Conservation (phyloP, 2,888 invertebrate genomes). For the Tanypteryx hageni region DNA sequence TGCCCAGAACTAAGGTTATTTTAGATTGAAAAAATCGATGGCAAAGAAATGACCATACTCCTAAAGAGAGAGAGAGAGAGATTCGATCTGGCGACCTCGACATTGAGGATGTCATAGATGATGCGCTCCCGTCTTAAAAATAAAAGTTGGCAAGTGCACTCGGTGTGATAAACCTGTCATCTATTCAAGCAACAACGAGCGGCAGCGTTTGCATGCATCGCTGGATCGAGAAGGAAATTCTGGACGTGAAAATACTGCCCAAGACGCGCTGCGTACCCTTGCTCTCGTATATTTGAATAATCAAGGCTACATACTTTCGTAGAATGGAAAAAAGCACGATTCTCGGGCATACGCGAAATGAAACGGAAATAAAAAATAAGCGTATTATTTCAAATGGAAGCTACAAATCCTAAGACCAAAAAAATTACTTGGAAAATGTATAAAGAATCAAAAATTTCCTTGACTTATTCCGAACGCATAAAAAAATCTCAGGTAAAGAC, state of each 20-base stretch:
- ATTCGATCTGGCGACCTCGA: constrained; percentile 13
- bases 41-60: not conserved
- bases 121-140: not conserved
- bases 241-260: not conserved
- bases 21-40: not conserved
- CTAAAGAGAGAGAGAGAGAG: not conserved
- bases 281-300: too few relatives aligned
- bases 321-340: too few relatives aligned
- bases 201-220: not conserved
- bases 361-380: too few relatives aligned
- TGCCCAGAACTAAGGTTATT: not conserved
- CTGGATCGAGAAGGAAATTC: not conserved
- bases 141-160: not conserved
- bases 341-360: too few relatives aligned
- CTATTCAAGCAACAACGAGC: not conserved
- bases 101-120: not conserved
- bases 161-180: not conserved
- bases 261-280: not conserved
- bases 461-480: too few relatives aligned
- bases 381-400: too few relatives aligned
- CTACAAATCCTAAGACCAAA: too few relatives aligned
- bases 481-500: too few relatives aligned
- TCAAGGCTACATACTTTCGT: too few relatives aligned
- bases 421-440: too few relatives aligned
- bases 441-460: too few relatives aligned